Percentiles rank a stretch among this genome's conserved stretches.
phyloP scores from a whole-genome alignment of 1,140 invertebrate genomes.

The Tetramorium simillimum region DNA sequence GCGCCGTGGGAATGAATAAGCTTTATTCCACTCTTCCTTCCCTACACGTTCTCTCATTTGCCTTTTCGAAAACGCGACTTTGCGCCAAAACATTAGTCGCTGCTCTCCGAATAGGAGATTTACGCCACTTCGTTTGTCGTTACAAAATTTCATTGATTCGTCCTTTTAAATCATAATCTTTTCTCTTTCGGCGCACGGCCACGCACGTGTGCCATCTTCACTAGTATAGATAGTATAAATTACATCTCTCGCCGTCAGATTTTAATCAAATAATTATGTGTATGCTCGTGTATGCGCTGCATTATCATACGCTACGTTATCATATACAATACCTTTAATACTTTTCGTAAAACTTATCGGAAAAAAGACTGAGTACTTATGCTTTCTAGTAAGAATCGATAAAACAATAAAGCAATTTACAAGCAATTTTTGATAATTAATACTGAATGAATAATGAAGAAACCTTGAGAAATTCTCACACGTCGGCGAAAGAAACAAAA shows the following conservation, averaged over 20 bases:
- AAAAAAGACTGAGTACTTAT: not conserved
- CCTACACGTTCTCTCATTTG: slow-evolving; percentile 39
- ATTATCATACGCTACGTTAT: not conserved
- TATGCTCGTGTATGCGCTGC: not conserved
- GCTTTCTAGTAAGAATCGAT: not conserved
- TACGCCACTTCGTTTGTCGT: not conserved
- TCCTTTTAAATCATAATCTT: not conserved
- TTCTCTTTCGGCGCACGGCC: not conserved
- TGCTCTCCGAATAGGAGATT: not conserved
- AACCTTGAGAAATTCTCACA: slow-evolving; percentile 43
- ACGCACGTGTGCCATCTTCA: not conserved
- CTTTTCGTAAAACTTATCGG: not conserved
- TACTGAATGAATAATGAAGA: not conserved
- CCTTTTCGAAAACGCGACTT: not conserved
- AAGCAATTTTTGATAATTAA: slow-evolving; percentile 27
- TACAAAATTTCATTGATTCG: not conserved
- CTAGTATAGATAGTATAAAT: not conserved
- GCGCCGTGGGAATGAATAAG: slow-evolving; percentile 78
- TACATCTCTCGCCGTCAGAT: not conserved
- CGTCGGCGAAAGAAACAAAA: slow-evolving; percentile 8
- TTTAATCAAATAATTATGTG: not conserved
- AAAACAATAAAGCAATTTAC: not conserved
- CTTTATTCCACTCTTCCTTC: slow-evolving; percentile 67
- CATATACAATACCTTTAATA: not conserved
- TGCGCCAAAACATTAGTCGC: too few relatives aligned